Evolutionary conservation across 1,140 invertebrate species (phyloP).

Genomic region (Lepidurus packardi): DNA sequence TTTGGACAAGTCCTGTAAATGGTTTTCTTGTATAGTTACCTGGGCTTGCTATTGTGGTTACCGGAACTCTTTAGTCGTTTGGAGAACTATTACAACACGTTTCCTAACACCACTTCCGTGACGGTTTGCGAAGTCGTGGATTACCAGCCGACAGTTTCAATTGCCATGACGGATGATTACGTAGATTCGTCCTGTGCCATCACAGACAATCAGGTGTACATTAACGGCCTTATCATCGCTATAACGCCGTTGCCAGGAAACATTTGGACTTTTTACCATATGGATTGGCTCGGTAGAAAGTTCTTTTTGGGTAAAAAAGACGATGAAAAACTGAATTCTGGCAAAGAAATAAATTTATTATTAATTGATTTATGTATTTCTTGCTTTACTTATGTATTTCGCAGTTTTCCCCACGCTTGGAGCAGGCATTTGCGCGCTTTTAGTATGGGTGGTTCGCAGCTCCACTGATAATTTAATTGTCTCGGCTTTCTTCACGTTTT

Average conservation of each 20-base stretch:
- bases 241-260: background rate
- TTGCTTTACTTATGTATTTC: background rate
- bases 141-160: background rate
- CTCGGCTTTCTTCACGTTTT: background rate
- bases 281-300: slow-evolving; percentile 12
- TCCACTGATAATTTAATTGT: background rate
- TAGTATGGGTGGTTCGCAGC: background rate
- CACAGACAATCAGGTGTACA: background rate
- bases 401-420: background rate
- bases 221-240: background rate
- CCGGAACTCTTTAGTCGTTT: slow-evolving; percentile 2
- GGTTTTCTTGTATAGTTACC: background rate
- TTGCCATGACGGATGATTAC: background rate
- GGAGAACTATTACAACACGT: slow-evolving; percentile 19
- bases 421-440: slow-evolving; percentile 1
- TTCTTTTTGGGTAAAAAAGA: background rate
- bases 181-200: background rate
- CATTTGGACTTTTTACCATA: slow-evolving; percentile 19
- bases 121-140: background rate
- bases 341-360: background rate
- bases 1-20: background rate
- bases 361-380: background rate
- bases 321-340: background rate
- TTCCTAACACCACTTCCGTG: background rate
- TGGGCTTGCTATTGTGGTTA: slow-evolving; percentile 4